Percentiles rank a stretch among this genome's conserved stretches.
Evolutionary conservation across 2,888 invertebrate species (phyloP).

Genomic region (Amiota mariae): DNA sequence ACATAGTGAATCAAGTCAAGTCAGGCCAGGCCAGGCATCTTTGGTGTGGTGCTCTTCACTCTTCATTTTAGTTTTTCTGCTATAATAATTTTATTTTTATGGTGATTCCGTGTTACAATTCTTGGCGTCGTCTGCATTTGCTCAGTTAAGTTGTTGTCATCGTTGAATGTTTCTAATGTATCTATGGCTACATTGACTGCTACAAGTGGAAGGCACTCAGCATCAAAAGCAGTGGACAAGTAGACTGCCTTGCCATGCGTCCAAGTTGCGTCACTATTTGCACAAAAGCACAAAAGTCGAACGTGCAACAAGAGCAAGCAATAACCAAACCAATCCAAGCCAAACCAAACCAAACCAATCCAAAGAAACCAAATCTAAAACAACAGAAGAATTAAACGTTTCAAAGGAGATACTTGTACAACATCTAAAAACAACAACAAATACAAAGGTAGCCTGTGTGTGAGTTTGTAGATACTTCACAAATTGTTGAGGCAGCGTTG

Average conservation of each 20-base stretch:
- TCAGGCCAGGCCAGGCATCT: neutral
- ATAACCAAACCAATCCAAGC: conserved; percentile 7
- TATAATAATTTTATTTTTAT: conserved; percentile 12
- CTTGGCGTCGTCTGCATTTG: conserved; percentile 2
- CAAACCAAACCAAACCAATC: too few relatives aligned
- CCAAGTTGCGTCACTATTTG: conserved; percentile 32
- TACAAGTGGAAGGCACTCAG: conserved; percentile 35
- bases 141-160: neutral
- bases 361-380: conserved; percentile 2
- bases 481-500: conserved; percentile 47
- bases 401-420: conserved; percentile 3
- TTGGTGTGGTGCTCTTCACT: neutral
- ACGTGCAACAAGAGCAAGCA: conserved; percentile 26
- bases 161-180: neutral
- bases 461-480: conserved; percentile 58
- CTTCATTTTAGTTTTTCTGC: too few relatives aligned
- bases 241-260: conserved; percentile 59
- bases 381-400: conserved; percentile 46
- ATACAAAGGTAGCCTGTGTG: too few relatives aligned
- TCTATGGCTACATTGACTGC: conserved; percentile 25
- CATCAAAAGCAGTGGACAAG: conserved; percentile 50
- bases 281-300: neutral
- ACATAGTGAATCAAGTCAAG: neutral
- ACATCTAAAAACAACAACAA: conserved; percentile 8
- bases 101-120: conserved; percentile 36